These are phyloP conservation scores for Cromileptes altivelis DNA, from an alignment of 2,113 vertebrate species.

Conservation along the genomic window DNA sequence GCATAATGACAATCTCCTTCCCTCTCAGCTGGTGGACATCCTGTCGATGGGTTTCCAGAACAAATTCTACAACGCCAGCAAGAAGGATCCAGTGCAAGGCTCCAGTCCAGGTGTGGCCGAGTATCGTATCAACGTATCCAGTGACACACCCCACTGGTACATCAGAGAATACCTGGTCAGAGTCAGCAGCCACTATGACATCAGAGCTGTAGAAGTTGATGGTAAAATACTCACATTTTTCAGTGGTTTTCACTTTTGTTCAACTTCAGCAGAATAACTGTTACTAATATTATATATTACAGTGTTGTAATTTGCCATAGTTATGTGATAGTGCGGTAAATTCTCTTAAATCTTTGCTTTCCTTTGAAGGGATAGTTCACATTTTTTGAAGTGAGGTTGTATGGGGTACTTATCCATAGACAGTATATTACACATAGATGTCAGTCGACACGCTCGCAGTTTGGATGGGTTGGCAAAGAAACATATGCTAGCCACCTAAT, in stretches of 20 bases:
- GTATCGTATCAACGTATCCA: slow-evolving; percentile 86
- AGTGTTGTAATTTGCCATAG: background rate
- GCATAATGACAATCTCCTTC: background rate
- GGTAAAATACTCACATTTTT: slow-evolving; percentile 69
- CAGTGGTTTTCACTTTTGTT: background rate
- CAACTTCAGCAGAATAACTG: background rate
- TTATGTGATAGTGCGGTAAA: background rate
- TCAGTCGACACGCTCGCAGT: too few species aligned
- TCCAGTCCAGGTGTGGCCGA: slow-evolving; percentile 48
- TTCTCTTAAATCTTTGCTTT: too few species aligned
- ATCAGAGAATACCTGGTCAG: slow-evolving; percentile 85
- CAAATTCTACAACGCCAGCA: slow-evolving; percentile 85
- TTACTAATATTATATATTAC: background rate
- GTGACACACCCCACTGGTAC: slow-evolving; percentile 89
- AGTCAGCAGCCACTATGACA: slow-evolving; percentile 75
- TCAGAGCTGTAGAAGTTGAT: slow-evolving; percentile 73
- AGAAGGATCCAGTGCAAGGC: slow-evolving; percentile 22
- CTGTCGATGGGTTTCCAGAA: slow-evolving; percentile 84
- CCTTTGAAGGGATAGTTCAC: too few species aligned
- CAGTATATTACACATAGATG: too few species aligned
- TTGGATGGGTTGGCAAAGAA: too few species aligned
- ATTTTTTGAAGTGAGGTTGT: too few species aligned
- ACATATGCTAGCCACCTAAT: too few species aligned
- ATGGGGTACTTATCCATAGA: too few species aligned
- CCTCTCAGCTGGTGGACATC: slow-evolving; percentile 79